Conservation (phyloP, 2,113 vertebrate genomes). For the Xiphophorus hellerii region DNA sequence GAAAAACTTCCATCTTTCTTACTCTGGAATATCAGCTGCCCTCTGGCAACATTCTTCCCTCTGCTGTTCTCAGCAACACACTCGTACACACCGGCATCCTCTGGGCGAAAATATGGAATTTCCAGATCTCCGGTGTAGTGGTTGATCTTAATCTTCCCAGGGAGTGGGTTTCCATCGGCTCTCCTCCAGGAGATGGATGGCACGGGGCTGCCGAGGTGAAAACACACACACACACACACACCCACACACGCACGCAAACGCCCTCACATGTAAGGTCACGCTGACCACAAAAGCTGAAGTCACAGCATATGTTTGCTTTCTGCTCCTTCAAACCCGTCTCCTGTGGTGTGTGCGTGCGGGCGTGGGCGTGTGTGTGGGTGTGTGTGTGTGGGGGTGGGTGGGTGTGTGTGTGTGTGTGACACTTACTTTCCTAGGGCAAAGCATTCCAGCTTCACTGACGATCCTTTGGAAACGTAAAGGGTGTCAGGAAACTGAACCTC, state of each 20-base stretch:
- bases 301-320: slow-evolving; percentile 4
- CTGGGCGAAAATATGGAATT: slow-evolving; percentile 86
- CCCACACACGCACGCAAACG: too few relatives aligned
- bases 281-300: slow-evolving; percentile 23
- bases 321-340: neutral
- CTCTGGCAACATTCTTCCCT: slow-evolving; percentile 83
- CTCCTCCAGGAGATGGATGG: slow-evolving; percentile 88
- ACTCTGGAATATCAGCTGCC: slow-evolving; percentile 89
- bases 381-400: neutral
- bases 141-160: slow-evolving; percentile 84
- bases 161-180: slow-evolving; percentile 83
- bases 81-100: slow-evolving; percentile 88
- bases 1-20: slow-evolving; percentile 21
- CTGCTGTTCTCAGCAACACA: slow-evolving; percentile 85
- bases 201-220: slow-evolving; percentile 83
- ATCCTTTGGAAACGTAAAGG: slow-evolving; percentile 82
- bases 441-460: slow-evolving; percentile 88
- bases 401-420: neutral
- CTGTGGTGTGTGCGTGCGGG: neutral
- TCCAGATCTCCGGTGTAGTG: slow-evolving; percentile 84
- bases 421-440: slow-evolving; percentile 96
- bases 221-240: too few relatives aligned
- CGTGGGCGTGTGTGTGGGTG: too few relatives aligned
- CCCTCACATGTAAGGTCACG: slow-evolving; percentile 48
- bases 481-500: slow-evolving; percentile 88